A percentile compares a stretch with the other conserved stretches of the same genome.
Evolutionary conservation across 2,797 vertebrate species (phyloP).

Genomic region (Centropyge bicolor): DNA sequence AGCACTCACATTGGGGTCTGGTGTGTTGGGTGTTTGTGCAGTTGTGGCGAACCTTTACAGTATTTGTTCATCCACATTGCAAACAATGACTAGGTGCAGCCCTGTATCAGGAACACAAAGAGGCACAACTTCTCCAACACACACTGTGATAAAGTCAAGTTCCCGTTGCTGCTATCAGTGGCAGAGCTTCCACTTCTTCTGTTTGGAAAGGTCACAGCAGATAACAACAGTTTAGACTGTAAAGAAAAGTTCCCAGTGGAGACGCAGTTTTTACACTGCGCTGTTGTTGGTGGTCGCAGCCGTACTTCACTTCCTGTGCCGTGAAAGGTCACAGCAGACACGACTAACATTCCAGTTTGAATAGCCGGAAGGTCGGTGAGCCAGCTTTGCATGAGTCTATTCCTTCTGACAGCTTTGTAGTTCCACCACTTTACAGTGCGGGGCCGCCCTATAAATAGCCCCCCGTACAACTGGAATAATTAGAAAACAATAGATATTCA

Average conservation of each 20-base stretch:
- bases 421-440: conserved; percentile 45
- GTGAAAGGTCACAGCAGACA: conserved; percentile 72
- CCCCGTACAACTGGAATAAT: conserved; percentile 5
- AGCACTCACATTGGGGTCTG: not conserved
- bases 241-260: conserved; percentile 37
- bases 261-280: conserved; percentile 1
- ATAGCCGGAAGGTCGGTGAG: conserved; percentile 76
- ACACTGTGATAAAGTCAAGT: conserved; percentile 34
- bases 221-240: conserved; percentile 25
- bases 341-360: conserved; percentile 74
- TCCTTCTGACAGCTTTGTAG: conserved; percentile 69
- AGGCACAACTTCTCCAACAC: conserved; percentile 32
- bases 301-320: conserved; percentile 69
- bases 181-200: conserved; percentile 61
- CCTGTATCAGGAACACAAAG: not conserved
- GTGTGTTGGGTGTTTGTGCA: not conserved
- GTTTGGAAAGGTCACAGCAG: conserved; percentile 65
- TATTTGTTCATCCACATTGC: not conserved
- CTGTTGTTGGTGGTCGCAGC: not conserved
- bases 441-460: conserved; percentile 46
- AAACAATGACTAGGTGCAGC: conserved; percentile 23
- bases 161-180: conserved; percentile 55
- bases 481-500: conserved; percentile 25
- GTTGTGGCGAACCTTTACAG: not conserved
- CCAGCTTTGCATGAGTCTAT: conserved; percentile 61